Evolutionary conservation across 1,140 invertebrate genomes (phyloP).

Genomic region (Nymphalis io): DNA sequence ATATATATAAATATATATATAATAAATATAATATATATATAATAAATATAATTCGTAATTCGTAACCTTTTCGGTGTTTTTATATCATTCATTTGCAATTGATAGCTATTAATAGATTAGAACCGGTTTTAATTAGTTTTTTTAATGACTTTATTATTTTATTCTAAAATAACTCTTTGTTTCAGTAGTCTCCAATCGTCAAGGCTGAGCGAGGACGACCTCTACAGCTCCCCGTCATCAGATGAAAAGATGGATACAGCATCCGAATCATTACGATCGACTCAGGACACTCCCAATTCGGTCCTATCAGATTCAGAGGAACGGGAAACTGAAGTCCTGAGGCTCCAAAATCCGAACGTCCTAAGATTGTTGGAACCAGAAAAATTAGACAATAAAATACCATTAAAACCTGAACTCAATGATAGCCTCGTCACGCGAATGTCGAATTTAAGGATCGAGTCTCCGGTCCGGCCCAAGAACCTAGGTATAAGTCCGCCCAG

Average conservation of each 20-base stretch:
- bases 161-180: conserved; percentile 19
- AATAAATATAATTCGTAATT: too few relatives aligned
- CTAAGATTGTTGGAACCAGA: conserved; percentile 42
- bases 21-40: too few relatives aligned
- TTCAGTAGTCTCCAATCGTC: conserved; percentile 52
- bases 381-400: conserved; percentile 35
- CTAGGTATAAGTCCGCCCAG: conserved; percentile 60
- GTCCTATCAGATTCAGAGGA: conserved; percentile 61
- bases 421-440: conserved; percentile 59
- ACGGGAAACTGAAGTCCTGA: conserved; percentile 44
- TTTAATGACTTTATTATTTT: too few relatives aligned
- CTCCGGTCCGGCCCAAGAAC: conserved; percentile 49
- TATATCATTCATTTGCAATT: too few relatives aligned
- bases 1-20: too few relatives aligned
- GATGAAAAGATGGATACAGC: conserved; percentile 74
- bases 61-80: too few relatives aligned
- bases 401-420: conserved; percentile 42
- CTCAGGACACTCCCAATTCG: conserved; percentile 63
- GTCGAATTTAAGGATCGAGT: conserved; percentile 52
- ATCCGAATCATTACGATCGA: conserved; percentile 56
- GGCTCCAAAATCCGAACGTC: conserved; percentile 53
- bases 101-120: too few relatives aligned
- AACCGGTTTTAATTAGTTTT: too few relatives aligned
- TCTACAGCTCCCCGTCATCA: conserved; percentile 63
- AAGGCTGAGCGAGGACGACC: conserved; percentile 56